Evolutionary conservation across 2,888 invertebrate species (phyloP).

Genomic region (Philereme vetulata): DNA sequence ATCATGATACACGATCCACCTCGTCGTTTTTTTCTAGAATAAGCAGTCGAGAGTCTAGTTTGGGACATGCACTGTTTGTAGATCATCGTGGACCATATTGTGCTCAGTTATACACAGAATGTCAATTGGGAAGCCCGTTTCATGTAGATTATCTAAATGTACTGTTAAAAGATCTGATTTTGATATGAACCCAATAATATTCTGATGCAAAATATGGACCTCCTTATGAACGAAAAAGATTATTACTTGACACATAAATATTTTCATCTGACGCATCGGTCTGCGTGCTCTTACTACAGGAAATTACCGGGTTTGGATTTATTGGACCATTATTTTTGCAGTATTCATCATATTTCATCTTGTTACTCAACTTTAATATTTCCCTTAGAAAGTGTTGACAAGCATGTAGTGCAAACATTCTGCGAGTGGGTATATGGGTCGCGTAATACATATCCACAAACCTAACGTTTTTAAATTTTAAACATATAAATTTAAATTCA

Average conservation of each 20-base stretch:
- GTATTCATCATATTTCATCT: background rate
- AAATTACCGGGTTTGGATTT: background rate
- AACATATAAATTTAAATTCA: constrained; percentile 1
- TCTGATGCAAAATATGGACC: constrained; percentile 12
- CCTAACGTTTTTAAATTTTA: constrained; percentile 2
- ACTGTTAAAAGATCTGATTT: constrained; percentile 9
- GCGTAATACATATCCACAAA: constrained; percentile 10
- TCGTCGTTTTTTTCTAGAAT: too few species aligned
- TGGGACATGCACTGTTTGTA: too few species aligned
- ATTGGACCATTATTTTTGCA: background rate
- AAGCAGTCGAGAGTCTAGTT: too few species aligned
- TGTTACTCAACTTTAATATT: background rate
- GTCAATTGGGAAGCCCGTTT: constrained; percentile 1
- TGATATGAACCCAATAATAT: constrained; percentile 5
- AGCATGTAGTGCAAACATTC: background rate
- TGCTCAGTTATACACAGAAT: constrained; percentile 13
- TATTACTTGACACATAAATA: background rate
- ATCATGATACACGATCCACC: background rate
- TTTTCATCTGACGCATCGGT: too few species aligned
- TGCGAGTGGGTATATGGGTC: constrained; percentile 4
- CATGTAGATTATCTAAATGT: constrained; percentile 4
- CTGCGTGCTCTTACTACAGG: too few species aligned
- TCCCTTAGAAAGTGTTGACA: constrained; percentile 6
- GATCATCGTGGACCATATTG: background rate
- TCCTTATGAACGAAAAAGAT: constrained; percentile 14